Evolutionary conservation across 2,888 invertebrate genomes (phyloP).

Genomic region (Labia minor): DNA sequence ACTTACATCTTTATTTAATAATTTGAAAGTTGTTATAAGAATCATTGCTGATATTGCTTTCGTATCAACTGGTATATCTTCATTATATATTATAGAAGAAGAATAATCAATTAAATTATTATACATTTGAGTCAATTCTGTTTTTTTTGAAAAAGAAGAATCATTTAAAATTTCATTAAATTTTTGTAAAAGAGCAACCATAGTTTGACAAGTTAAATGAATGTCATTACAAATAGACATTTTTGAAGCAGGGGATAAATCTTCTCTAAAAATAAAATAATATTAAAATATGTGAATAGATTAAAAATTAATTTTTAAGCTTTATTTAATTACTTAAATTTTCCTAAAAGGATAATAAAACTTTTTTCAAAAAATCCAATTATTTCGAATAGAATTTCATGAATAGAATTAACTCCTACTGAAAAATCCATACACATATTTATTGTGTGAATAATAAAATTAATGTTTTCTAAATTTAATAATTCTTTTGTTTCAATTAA

Average conservation of each 20-base stretch:
- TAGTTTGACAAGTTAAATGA: constrained; percentile 38
- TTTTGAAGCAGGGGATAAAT: constrained; percentile 34
- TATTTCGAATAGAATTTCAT: constrained; percentile 28
- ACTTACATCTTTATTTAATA: constrained; percentile 20
- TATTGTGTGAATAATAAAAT: constrained; percentile 23
- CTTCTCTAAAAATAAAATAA: constrained; percentile 25
- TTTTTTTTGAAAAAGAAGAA: not conserved
- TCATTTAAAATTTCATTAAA: constrained; percentile 31
- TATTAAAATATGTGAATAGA: not conserved
- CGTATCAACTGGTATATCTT: constrained; percentile 52
- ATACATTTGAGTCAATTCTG: not conserved
- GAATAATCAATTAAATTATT: constrained; percentile 13
- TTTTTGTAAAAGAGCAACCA: constrained; percentile 37
- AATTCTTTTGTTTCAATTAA: no score
- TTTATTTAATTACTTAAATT: constrained; percentile 25
- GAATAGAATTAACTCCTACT: constrained; percentile 32
- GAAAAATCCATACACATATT: constrained; percentile 32
- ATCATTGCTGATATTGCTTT: constrained; percentile 47
- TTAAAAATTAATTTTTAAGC: not conserved
- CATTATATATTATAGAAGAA: constrained; percentile 35
- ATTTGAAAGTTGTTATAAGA: constrained; percentile 20
- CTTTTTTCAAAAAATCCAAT: constrained; percentile 31
- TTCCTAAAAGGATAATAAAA: constrained; percentile 30
- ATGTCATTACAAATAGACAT: constrained; percentile 35
- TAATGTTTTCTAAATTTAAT: constrained; percentile 20